Percentiles rank a stretch among this genome's conserved stretches.
phyloP scores from a whole-genome alignment of 2,113 vertebrate genomes.

The Oxyura jamaicensis region DNA sequence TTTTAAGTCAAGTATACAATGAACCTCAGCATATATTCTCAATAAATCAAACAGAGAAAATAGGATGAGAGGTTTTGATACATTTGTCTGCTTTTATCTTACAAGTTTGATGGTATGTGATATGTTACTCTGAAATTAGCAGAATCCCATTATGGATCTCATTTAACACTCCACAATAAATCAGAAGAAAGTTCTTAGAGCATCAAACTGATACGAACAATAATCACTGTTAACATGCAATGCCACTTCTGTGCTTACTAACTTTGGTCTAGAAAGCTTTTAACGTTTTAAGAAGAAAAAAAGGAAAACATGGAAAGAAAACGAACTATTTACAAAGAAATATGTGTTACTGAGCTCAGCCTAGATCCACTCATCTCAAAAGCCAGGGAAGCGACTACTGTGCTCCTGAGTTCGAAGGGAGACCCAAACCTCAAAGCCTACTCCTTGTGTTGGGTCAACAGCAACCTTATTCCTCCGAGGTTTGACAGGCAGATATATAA shows the following conservation, averaged over 20 bases:
- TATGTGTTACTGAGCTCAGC: neutral
- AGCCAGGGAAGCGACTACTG: neutral
- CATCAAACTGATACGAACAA: neutral
- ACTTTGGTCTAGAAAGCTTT: neutral
- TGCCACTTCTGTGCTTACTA: neutral
- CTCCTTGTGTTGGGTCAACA: neutral
- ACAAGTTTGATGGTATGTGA: neutral
- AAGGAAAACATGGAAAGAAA: neutral
- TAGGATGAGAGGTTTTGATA: accelerated
- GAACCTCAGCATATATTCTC: neutral
- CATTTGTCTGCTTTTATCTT: neutral
- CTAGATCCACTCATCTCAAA: neutral
- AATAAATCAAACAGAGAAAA: neutral
- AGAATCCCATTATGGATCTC: neutral
- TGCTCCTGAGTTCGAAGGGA: neutral
- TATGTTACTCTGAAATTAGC: neutral
- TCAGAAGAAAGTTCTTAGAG: neutral
- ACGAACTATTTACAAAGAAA: neutral
- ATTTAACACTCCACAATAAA: neutral
- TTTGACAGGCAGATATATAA: neutral
- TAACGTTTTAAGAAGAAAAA: neutral
- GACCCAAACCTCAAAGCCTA: neutral
- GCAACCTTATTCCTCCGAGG: neutral
- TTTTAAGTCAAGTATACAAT: neutral
- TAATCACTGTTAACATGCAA: neutral